Evolutionary conservation across 2,113 vertebrate genomes (phyloP).

Genomic region (Marcusenius ussheri): DNA sequence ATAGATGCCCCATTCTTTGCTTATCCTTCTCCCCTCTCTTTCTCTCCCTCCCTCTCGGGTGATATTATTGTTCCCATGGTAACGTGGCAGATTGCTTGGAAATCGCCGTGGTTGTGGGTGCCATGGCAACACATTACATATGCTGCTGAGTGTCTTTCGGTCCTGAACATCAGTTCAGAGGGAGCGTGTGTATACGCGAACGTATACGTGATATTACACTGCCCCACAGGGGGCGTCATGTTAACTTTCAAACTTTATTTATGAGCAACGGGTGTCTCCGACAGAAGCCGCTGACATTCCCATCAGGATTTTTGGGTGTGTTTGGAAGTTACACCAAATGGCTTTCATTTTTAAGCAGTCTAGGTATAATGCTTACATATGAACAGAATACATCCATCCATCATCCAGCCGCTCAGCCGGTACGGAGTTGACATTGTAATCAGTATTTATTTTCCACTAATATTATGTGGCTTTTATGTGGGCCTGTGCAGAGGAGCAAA

Average conservation of each 20-base stretch:
- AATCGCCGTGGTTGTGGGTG: constrained; percentile 55
- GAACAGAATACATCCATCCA: not conserved
- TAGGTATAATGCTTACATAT: not conserved
- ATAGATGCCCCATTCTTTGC: constrained; percentile 29
- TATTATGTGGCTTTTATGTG: not conserved
- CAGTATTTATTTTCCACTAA: not conserved
- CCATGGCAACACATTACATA: constrained; percentile 60
- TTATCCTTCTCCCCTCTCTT: constrained; percentile 8
- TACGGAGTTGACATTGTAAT: not conserved
- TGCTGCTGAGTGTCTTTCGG: constrained; percentile 46
- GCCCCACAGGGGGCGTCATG: not conserved
- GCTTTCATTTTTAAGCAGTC: not conserved
- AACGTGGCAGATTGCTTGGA: constrained; percentile 55
- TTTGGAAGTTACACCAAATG: not conserved
- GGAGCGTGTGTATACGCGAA: not conserved
- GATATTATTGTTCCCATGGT: constrained; percentile 62
- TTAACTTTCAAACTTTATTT: not conserved
- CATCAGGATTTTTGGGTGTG: not conserved
- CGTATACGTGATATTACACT: not conserved
- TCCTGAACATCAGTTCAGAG: constrained; percentile 34
- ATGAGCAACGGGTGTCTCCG: too few relatives aligned
- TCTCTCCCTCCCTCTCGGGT: constrained; percentile 27
- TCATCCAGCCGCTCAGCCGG: not conserved
- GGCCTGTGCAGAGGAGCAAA: not conserved
- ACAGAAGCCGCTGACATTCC: not conserved